Base-by-base conservation (phyloP, 1,140 invertebrate genomes). In the Matsumurasca onukii region DNA sequence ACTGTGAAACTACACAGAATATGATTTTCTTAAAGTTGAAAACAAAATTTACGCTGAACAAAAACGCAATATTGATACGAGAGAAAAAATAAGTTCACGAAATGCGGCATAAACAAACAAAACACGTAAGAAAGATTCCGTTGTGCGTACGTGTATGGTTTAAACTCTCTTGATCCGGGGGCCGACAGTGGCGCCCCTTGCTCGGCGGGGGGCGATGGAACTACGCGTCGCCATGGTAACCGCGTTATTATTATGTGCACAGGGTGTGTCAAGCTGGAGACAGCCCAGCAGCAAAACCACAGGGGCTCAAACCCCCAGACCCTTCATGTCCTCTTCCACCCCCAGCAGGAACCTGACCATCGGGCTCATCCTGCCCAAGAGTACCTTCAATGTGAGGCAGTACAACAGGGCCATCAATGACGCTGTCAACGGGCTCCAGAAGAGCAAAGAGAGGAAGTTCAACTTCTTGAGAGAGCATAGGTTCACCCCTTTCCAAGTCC, bases 401-500 rank as follows among this genome's bases (percentile, higher is more conserved):
- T 91, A 91, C 76, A 84, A 84, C 59, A 81, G 84, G 49, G 86
- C 88, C 9, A 87, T 91, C 52, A 86, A 86, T 69, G 84, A 83
- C 31, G 86, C 88, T 1, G 82, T 91, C 15, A 77, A 80, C 3
- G 82, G 82, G 5, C 76, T 91, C 2, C 82, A 85, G 45, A 86
- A 85, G 75, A 82, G 81, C 3, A 82, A 61, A 77, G 82, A 45
- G 75, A 77, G 74, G n/a, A 85, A 82, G 71, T 80, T 86, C 67
- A 82, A 81, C 69, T 89, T 89, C 77, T 75, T 89, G 34, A 83
- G 86, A 74, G 83, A 85, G 70, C 89, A 86, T 76, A 80, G 81
- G 29, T 89, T 89, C 72, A 83, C 83, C 17, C 81, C 82, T 31
- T 78, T 79, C 45, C 84, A 88, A 71, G 86, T 91, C 29, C 84